A percentile compares a stretch with the other conserved stretches of the same genome.
Conservation (phyloP, 2,888 invertebrate genomes). For the Peribatodes rhomboidaria region DNA sequence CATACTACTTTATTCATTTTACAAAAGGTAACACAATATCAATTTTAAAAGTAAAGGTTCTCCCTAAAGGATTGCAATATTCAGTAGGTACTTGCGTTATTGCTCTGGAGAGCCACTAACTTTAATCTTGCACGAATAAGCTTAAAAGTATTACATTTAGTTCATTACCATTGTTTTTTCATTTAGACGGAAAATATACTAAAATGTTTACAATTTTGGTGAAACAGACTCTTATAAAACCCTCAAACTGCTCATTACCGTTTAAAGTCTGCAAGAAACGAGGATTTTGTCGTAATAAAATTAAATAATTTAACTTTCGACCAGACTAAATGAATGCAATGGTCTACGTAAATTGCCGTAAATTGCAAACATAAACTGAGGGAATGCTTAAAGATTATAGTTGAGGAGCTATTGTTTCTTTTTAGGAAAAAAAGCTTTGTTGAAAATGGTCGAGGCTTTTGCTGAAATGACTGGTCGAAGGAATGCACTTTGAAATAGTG, state of each 20-base stretch:
- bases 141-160: conserved; percentile 2
- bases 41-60: not conserved
- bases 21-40: no score
- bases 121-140: not conserved
- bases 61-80: not conserved
- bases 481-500: no score
- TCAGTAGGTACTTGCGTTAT: not conserved
- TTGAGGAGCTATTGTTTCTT: conserved; percentile 2
- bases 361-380: conserved; percentile 23
- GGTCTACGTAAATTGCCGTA: conserved; percentile 19
- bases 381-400: conserved; percentile 10
- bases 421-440: no score
- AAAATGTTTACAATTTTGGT: not conserved
- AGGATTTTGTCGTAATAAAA: conserved; percentile 8
- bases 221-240: not conserved
- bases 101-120: not conserved
- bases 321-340: conserved; percentile 18
- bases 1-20: no score
- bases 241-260: not conserved
- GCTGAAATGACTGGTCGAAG: no score
- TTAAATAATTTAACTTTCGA: conserved; percentile 12
- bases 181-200: not conserved
- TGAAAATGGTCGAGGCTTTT: no score
- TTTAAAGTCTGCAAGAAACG: not conserved
- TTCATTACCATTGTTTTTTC: not conserved